A percentile compares a stretch with the other conserved stretches of the same genome.
Evolutionary conservation across 1,140 invertebrate species (phyloP).

Genomic region (Aphelinus certus): DNA sequence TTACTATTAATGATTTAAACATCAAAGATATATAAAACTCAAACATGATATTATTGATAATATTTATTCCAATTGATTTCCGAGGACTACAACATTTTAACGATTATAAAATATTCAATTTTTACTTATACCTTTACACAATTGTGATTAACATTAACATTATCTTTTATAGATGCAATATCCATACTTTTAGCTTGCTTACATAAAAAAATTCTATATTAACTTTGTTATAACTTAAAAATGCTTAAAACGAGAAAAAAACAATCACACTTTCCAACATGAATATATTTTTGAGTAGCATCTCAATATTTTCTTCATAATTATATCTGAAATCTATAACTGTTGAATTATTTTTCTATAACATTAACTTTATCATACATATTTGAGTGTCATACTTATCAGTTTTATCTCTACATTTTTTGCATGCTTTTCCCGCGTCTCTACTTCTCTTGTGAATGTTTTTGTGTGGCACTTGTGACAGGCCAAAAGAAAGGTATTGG

Average conservation of each 20-base stretch:
- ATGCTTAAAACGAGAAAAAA: conserved; percentile 3
- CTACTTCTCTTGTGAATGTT: conserved; percentile 70
- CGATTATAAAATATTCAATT: conserved; percentile 15
- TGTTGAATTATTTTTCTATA: conserved; percentile 38
- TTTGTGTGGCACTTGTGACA: conserved; percentile 70
- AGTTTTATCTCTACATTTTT: conserved; percentile 68
- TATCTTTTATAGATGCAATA: background rate
- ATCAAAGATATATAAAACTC: conserved; percentile 14
- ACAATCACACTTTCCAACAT: conserved; percentile 18
- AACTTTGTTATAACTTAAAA: conserved; percentile 5
- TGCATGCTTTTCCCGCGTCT: conserved; percentile 69
- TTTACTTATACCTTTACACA: conserved; percentile 9
- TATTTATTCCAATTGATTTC: no score
- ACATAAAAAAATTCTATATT: background rate
- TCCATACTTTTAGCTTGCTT: background rate
- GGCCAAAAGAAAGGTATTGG: conserved; percentile 71
- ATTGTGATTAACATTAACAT: conserved; percentile 16
- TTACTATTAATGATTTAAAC: background rate
- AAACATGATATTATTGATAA: conserved; percentile 23
- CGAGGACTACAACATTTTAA: conserved; percentile 18
- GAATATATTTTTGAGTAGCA: conserved; percentile 35
- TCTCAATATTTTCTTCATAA: conserved; percentile 31
- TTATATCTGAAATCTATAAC: conserved; percentile 19
- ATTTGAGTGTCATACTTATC: conserved; percentile 56
- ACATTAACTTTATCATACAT: conserved; percentile 38